These are phyloP conservation scores for Allygus modestus DNA, from an alignment of 2,888 invertebrate genomes.

Conservation along the genomic window DNA sequence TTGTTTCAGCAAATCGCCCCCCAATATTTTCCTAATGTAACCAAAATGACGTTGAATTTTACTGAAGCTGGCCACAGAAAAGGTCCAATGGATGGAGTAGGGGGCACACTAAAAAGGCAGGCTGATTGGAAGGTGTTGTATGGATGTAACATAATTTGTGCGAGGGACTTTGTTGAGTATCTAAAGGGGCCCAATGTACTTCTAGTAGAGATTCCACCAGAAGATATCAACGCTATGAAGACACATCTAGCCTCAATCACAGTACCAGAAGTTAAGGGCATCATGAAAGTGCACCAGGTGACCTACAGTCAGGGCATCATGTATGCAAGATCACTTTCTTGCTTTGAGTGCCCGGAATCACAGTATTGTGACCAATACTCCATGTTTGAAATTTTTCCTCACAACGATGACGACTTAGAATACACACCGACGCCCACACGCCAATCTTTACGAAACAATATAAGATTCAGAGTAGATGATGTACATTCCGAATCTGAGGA, in stretches of 20 bases:
- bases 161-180: background rate
- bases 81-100: too few relatives aligned
- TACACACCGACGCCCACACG: too few relatives aligned
- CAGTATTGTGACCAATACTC: too few relatives aligned
- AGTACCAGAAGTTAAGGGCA: background rate
- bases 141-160: background rate
- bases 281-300: constrained; percentile 8
- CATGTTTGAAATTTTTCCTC: too few relatives aligned
- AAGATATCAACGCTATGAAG: background rate
- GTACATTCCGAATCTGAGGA: too few relatives aligned
- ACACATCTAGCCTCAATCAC: background rate
- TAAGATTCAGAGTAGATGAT: too few relatives aligned
- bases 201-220: background rate
- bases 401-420: too few relatives aligned
- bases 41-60: background rate
- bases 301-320: too few relatives aligned
- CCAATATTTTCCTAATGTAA: background rate
- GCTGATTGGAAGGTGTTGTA: background rate
- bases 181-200: background rate
- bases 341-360: background rate
- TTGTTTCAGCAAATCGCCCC: background rate
- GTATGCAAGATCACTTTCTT: background rate
- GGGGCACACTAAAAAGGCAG: background rate
- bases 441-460: too few relatives aligned
- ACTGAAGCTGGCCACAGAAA: constrained; percentile 3